Evolutionary conservation across 1,140 invertebrate species (phyloP).

Genomic region (Sitobion miscanthi): DNA sequence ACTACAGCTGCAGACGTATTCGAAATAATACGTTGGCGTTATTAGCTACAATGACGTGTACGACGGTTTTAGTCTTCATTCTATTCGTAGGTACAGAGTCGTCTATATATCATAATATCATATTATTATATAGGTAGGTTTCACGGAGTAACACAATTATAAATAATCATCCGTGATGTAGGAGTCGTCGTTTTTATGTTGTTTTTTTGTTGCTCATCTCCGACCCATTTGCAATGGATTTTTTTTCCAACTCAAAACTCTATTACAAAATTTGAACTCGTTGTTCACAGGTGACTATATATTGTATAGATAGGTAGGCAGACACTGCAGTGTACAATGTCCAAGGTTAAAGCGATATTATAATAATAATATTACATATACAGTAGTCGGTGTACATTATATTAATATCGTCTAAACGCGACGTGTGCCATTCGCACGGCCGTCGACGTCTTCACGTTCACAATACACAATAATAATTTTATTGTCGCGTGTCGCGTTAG

Average conservation of each 20-base stretch:
- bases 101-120: neutral
- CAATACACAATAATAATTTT: neutral
- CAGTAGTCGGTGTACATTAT: neutral
- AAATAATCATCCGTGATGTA: neutral
- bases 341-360: neutral
- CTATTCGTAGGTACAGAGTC: neutral
- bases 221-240: neutral
- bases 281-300: neutral
- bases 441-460: neutral
- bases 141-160: neutral
- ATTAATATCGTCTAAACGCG: neutral
- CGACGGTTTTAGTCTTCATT: neutral
- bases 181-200: slow-evolving; percentile 9
- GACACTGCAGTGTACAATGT: neutral
- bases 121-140: neutral
- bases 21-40: slow-evolving; percentile 1
- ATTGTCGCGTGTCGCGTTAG: neutral
- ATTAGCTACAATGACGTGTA: neutral
- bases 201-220: neutral
- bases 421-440: neutral
- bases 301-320: no score
- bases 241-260: neutral
- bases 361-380: neutral
- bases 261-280: slow-evolving; percentile 6
- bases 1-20: neutral